Conservation (phyloP, 2,888 invertebrate genomes). For the Germaria angustata region DNA sequence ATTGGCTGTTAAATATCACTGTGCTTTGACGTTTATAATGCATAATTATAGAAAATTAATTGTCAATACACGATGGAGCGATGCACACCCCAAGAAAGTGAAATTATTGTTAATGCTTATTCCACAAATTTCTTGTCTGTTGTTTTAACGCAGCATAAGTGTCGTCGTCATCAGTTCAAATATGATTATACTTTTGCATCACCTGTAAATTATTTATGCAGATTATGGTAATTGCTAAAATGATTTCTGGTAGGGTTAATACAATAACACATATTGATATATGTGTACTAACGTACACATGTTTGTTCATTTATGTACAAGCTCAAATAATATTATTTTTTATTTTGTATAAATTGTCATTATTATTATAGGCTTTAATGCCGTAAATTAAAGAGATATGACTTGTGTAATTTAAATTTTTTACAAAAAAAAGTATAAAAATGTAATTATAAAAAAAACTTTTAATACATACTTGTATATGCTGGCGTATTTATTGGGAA, state of each 20-base stretch:
- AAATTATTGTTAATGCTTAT: no score
- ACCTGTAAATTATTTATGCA: conserved; percentile 63
- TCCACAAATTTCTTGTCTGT: background rate
- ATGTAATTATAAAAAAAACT: no score
- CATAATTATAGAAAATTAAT: no score
- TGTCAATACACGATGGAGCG: no score
- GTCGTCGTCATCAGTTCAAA: no score
- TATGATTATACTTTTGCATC: no score
- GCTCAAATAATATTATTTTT: conserved; percentile 30
- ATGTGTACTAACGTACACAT: background rate
- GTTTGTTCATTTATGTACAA: background rate
- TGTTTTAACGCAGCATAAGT: conserved; percentile 57
- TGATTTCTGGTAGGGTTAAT: conserved; percentile 39
- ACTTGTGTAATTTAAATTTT: conserved; percentile 25
- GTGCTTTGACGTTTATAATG: no score
- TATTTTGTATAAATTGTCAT: conserved; percentile 30
- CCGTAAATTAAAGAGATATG: conserved; percentile 53
- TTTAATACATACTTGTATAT: no score
- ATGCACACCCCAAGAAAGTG: no score
- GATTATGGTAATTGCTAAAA: conserved; percentile 61
- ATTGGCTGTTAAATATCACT: no score
- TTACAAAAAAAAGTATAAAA: background rate
- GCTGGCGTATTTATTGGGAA: no score
- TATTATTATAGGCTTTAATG: conserved; percentile 57
- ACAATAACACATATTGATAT: background rate